Conservation (phyloP, 2,888 invertebrate species). For the Gibbula magus region DNA sequence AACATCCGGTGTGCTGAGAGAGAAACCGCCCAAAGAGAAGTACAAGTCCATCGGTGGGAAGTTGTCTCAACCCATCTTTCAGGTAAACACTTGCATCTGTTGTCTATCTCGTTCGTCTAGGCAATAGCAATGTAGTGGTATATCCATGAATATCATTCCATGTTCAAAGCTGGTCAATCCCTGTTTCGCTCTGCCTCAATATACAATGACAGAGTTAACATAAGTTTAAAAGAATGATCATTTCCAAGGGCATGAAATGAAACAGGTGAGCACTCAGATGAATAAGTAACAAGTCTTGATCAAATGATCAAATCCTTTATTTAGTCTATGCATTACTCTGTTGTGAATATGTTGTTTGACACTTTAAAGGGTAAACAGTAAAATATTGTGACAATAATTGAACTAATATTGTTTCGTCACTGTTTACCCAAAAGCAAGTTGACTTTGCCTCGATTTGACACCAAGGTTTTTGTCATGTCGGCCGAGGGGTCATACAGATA, state of each 20-base stretch:
- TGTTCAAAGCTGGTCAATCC: background rate
- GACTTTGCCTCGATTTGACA: conserved; percentile 64
- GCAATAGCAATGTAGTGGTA: background rate
- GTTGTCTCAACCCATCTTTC: conserved; percentile 76
- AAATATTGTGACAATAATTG: no score
- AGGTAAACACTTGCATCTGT: conserved; percentile 60
- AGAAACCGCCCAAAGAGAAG: conserved; percentile 84
- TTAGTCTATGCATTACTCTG: no score
- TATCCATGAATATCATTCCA: background rate
- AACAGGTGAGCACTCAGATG: no score
- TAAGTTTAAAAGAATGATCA: no score
- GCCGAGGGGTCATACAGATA: conserved; percentile 68
- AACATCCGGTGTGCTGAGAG: conserved; percentile 88
- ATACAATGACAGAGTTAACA: no score
- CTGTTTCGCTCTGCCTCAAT: background rate
- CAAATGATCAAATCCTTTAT: no score
- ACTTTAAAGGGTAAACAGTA: no score
- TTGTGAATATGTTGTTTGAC: no score
- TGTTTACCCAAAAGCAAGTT: conserved; percentile 45
- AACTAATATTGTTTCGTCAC: background rate
- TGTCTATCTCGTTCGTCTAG: background rate
- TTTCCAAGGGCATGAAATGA: no score
- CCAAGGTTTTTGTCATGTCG: conserved; percentile 50
- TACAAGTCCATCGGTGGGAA: conserved; percentile 78
- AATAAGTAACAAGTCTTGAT: no score